A percentile compares a stretch with the other conserved stretches of the same genome.
These are phyloP conservation scores for Aporrectodea caliginosa DNA, from an alignment of 1,140 invertebrate species.

Conservation along the genomic window DNA sequence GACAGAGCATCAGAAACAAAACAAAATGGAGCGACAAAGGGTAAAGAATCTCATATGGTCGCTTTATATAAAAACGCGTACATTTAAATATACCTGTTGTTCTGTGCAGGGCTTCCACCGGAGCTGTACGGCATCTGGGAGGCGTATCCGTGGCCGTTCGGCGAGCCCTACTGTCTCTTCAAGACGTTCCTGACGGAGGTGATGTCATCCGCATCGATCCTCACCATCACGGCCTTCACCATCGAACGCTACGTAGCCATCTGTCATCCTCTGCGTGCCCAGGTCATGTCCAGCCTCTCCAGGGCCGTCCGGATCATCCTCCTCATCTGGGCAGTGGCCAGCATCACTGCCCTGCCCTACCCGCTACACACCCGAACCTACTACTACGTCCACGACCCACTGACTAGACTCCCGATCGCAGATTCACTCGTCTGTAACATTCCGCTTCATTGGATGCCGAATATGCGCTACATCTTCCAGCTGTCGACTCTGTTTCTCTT, in stretches of 20 bases:
- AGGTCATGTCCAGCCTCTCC: slow-evolving; percentile 76
- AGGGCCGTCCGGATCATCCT: slow-evolving; percentile 75
- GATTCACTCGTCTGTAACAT: slow-evolving; percentile 51
- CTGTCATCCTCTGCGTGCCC: slow-evolving; percentile 82
- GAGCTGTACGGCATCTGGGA: slow-evolving; percentile 85
- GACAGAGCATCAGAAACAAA: too few relatives aligned
- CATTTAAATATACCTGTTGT: too few relatives aligned
- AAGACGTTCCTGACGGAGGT: slow-evolving; percentile 80
- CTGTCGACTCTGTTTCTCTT: not conserved
- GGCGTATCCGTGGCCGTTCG: slow-evolving; percentile 81
- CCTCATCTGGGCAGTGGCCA: slow-evolving; percentile 71
- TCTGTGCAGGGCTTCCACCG: slow-evolving; percentile 67
- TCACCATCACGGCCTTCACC: slow-evolving; percentile 89
- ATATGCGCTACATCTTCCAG: not conserved
- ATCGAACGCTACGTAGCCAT: slow-evolving; percentile 91
- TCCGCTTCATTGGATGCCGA: slow-evolving; percentile 27
- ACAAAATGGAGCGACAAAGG: too few relatives aligned
- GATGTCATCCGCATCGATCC: slow-evolving; percentile 85
- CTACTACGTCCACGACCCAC: slow-evolving; percentile 40
- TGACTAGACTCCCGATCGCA: slow-evolving; percentile 37
- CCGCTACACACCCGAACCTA: slow-evolving; percentile 46
- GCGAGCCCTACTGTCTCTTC: slow-evolving; percentile 76
- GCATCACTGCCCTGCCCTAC: slow-evolving; percentile 71
- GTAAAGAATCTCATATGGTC: too few relatives aligned
- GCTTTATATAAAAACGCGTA: too few relatives aligned